Base-by-base conservation (phyloP, 1,140 invertebrate species). In the Cotesia glomerata region DNA sequence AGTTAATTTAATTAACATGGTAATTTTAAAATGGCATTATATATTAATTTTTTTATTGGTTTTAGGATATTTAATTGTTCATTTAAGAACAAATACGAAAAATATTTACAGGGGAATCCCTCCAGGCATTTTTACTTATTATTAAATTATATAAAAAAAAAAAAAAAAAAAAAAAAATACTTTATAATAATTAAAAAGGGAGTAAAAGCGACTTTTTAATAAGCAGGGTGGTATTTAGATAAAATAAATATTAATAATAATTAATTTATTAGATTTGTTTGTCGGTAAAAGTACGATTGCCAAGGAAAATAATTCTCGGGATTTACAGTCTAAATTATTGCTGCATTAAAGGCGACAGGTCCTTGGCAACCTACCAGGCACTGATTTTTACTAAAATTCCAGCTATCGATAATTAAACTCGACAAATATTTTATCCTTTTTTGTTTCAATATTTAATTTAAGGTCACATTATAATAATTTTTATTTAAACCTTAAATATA, bases 331-430 rank as follows among this genome's bases (percentile, higher is more conserved):
- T 62, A 39, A 62, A 62, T 62, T 62, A 62, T 62, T 62, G 59
- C 59, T 62, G 59, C 59, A 62, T 62, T 62, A 62, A 62, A 62
- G 59, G 59, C 59, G 59, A 62, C 59, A 62, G 59, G 35, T 62
- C 59, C 59, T 62, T 62, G 59, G 59, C 59, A 62, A 62, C 5
- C 59, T 36, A 62, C 59, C 32, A 62, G 59, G 59, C 59, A 62
- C 59, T 62, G 8, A 39, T 39, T 62, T 39, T 62, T 34, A 62
- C 35, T 13, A 36, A 62, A 36, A 39, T 62, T n/a, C 39, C n/a
- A 62, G 35, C 59, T 62, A 35, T 62, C 59, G 34, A 35, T 26
- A 62, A 45, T 45, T 7, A 45, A 45, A 45, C 7, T 45, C 7
- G 39, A 45, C 11, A 26, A 26, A 26, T 26, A 26, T 26, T 26